phyloP scores from a whole-genome alignment of 2,113 vertebrate genomes.

The Stegostoma tigrinum region DNA sequence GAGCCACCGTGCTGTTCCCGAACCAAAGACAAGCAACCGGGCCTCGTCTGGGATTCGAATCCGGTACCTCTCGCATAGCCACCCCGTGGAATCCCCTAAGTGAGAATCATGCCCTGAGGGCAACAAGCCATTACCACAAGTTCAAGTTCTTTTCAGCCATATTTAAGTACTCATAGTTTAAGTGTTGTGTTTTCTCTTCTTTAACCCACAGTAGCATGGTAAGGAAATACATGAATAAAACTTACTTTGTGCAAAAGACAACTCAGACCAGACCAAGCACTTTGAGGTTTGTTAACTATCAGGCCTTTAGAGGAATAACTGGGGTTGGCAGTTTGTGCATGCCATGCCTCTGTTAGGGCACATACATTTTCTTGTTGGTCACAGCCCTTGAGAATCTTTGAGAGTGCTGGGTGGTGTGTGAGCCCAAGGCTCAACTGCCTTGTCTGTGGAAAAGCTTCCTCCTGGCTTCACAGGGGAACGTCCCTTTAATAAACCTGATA shows the following conservation, averaged over 20 bases:
- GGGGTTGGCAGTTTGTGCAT: neutral
- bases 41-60: too few relatives aligned
- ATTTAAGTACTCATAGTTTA: neutral
- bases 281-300: neutral
- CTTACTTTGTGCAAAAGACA: neutral
- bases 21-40: too few relatives aligned
- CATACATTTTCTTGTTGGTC: neutral
- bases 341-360: too few relatives aligned
- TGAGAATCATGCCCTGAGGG: too few relatives aligned
- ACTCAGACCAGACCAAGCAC: neutral
- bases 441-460: neutral
- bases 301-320: neutral
- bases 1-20: too few relatives aligned
- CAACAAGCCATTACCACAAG: too few relatives aligned
- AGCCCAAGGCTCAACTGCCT: neutral
- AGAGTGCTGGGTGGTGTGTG: neutral
- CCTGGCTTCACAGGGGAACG: neutral
- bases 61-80: too few relatives aligned
- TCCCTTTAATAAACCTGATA: neutral
- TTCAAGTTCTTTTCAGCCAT: too few relatives aligned
- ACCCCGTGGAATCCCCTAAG: too few relatives aligned
- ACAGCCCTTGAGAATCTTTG: neutral
- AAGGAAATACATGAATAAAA: neutral
- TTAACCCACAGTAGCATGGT: neutral
- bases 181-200: neutral